Evolutionary conservation across 2,888 invertebrate species (phyloP).

Genomic region (Conchocele bisecta): DNA sequence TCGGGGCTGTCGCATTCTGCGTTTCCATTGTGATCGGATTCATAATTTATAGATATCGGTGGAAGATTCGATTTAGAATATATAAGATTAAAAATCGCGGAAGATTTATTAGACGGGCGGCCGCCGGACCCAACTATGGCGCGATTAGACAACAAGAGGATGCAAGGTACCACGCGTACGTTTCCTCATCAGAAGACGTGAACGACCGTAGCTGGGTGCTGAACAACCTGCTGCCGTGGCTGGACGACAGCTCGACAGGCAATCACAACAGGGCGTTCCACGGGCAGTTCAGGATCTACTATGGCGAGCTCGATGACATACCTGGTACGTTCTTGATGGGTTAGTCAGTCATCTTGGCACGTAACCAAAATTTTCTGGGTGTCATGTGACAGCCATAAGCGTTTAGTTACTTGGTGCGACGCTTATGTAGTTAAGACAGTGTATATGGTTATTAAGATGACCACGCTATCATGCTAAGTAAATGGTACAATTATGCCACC

Average conservation of each 20-base stretch:
- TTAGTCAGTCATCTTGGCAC: too few relatives aligned
- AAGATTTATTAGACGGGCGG: background rate
- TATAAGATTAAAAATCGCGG: constrained; percentile 25
- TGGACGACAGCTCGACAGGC: constrained; percentile 56
- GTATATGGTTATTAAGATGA: too few relatives aligned
- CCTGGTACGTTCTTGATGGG: constrained; percentile 48
- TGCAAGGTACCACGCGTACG: constrained; percentile 43
- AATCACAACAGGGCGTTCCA: constrained; percentile 42
- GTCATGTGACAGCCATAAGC: too few relatives aligned
- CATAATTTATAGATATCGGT: constrained; percentile 51
- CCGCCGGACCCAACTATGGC: constrained; percentile 36
- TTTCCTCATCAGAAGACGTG: constrained; percentile 65
- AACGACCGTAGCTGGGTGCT: constrained; percentile 64
- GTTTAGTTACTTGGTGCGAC: too few relatives aligned
- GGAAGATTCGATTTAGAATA: constrained; percentile 43
- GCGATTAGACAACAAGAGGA: constrained; percentile 31
- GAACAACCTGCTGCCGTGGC: constrained; percentile 52
- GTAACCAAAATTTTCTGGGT: too few relatives aligned
- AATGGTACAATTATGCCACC: too few relatives aligned
- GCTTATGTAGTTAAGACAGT: too few relatives aligned
- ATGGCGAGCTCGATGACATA: constrained; percentile 41
- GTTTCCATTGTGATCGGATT: constrained; percentile 31
- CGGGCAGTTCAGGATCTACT: constrained; percentile 63
- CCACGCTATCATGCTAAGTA: too few relatives aligned
- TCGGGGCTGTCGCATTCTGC: constrained; percentile 35